A percentile compares a stretch with the other conserved stretches of the same genome.
These are phyloP conservation scores for Leptosomus discolor DNA, from an alignment of 2,113 vertebrate genomes.

Conservation along the genomic window DNA sequence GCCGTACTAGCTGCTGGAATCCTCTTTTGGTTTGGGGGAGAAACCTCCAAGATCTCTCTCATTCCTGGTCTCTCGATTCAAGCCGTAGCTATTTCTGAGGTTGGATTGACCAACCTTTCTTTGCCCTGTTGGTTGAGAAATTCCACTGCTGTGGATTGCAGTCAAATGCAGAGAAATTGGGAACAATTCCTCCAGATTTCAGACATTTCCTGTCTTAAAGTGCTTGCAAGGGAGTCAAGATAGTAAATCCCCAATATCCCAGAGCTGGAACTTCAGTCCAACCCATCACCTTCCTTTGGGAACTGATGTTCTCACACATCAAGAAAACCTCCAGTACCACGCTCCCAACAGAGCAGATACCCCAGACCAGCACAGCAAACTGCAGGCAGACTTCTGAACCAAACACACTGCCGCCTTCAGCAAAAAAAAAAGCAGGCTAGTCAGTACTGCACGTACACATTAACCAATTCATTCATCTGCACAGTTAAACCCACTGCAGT, in stretches of 20 bases:
- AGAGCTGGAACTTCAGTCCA: background rate
- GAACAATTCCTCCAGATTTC: background rate
- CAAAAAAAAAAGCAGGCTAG: background rate
- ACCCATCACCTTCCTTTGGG: background rate
- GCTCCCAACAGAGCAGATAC: background rate
- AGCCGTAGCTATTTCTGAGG: background rate
- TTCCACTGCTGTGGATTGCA: background rate
- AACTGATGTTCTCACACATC: background rate
- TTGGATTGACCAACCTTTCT: background rate
- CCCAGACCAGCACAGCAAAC: background rate
- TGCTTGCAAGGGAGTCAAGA: background rate
- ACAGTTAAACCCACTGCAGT: background rate
- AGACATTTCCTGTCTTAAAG: background rate
- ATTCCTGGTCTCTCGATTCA: background rate
- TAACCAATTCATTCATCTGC: background rate
- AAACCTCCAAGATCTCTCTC: background rate
- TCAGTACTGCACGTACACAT: background rate
- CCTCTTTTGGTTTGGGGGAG: background rate
- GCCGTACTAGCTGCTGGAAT: background rate
- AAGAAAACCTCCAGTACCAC: background rate
- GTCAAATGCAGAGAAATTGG: background rate
- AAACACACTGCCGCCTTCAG: background rate
- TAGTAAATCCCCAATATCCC: background rate
- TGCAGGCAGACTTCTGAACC: background rate
- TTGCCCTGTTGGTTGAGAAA: background rate